phyloP scores from a whole-genome alignment of 2,113 vertebrate genomes.

The Isichthys henryi region DNA sequence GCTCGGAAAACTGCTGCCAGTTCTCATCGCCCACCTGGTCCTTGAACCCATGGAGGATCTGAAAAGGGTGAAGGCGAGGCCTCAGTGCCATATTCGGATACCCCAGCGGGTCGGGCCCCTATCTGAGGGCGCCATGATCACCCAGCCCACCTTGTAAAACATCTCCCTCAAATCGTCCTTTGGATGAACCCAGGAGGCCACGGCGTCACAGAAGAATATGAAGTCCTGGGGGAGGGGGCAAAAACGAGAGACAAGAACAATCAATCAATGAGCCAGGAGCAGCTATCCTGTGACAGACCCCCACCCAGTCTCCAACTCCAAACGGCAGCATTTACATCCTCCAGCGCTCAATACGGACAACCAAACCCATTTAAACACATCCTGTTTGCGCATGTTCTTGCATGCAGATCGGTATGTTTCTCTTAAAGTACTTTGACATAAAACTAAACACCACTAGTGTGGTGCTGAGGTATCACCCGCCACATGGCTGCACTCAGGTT shows the following conservation, averaged over 20 bases:
- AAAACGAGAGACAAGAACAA: not conserved
- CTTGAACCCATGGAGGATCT: constrained; percentile 93
- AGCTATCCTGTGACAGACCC: not conserved
- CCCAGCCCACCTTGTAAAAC: constrained; percentile 82
- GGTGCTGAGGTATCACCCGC: too few species aligned
- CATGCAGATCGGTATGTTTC: not conserved
- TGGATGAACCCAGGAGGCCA: constrained; percentile 89
- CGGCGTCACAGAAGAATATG: constrained; percentile 91
- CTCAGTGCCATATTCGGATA: not conserved
- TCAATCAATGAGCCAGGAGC: not conserved
- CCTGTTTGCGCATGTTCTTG: not conserved
- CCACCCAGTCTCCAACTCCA: not conserved
- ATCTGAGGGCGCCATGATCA: not conserved
- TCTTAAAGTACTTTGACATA: not conserved
- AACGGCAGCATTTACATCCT: not conserved
- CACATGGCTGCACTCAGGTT: too few species aligned
- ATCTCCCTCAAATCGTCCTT: constrained; percentile 88
- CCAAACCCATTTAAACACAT: not conserved
- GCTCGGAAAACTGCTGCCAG: constrained; percentile 90
- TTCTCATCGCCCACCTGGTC: constrained; percentile 88
- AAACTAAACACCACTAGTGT: not conserved
- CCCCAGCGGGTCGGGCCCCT: not conserved
- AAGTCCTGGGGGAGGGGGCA: constrained; percentile 67
- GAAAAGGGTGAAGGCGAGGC: not conserved
- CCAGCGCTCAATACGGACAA: not conserved